A percentile compares a stretch with the other conserved stretches of the same genome.
Evolutionary conservation across 2,797 vertebrate genomes (phyloP).

Genomic region (Knipowitschia caucasica): DNA sequence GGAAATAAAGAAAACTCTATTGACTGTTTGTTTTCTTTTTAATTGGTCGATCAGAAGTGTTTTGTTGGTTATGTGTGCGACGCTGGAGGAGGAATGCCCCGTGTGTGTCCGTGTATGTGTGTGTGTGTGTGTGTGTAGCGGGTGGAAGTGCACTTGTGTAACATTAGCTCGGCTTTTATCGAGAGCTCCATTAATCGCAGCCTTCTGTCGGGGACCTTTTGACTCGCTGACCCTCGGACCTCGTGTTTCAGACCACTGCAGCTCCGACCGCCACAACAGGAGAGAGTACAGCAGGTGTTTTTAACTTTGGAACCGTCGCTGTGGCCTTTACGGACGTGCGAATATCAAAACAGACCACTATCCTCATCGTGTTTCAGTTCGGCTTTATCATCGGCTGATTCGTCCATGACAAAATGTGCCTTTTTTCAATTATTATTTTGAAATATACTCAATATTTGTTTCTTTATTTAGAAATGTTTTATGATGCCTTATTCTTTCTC

Average conservation of each 20-base stretch:
- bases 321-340: no score
- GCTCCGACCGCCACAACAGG: slow-evolving; percentile 16
- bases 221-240: slow-evolving; percentile 75
- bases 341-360: no score
- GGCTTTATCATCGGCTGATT: no score
- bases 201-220: slow-evolving; percentile 74
- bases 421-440: no score
- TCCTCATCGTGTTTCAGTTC: no score
- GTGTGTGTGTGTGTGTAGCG: slow-evolving; percentile 42
- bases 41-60: slow-evolving; percentile 73
- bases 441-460: no score
- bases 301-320: neutral
- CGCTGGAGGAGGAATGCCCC: slow-evolving; percentile 63
- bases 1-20: slow-evolving; percentile 69
- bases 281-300: neutral
- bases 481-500: no score
- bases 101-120: no score
- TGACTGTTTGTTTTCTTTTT: slow-evolving; percentile 65
- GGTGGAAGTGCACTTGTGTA: slow-evolving; percentile 47
- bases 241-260: slow-evolving; percentile 67
- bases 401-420: no score
- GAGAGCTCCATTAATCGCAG: slow-evolving; percentile 80
- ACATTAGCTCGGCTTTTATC: slow-evolving; percentile 78
- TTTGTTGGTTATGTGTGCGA: slow-evolving; percentile 68
- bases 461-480: no score